Evolutionary conservation across 30 jellyfish, hydroid and myxozoan genomes (phyloP).

Genomic region (Aurelia coerulea): DNA sequence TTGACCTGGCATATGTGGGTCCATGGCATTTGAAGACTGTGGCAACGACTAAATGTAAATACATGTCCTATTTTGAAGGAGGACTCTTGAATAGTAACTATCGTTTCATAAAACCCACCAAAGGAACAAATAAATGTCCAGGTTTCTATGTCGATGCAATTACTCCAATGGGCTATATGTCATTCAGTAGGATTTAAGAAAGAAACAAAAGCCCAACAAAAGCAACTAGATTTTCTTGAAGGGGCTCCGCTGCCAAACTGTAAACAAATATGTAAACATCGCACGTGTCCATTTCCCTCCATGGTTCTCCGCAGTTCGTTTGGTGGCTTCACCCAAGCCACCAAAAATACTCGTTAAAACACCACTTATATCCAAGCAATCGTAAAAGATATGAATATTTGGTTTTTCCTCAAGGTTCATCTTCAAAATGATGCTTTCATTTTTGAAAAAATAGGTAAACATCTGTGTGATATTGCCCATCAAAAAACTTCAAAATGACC

Average conservation of each 20-base stretch:
- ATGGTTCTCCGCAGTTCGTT: no score
- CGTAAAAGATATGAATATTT: no score
- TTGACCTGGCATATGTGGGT: conserved; percentile 37
- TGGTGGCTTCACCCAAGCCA: no score
- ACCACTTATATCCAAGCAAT: no score
- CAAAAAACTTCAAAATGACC: no score
- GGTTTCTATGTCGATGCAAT: conserved; percentile 53
- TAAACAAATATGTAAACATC: no score
- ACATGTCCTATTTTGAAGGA: not conserved
- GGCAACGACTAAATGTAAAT: no score
- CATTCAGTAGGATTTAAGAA: conserved; percentile 29
- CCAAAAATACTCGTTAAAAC: no score
- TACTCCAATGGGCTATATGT: conserved; percentile 38
- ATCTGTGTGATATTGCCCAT: not conserved
- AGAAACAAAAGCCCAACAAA: not conserved
- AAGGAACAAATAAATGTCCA: conserved; percentile 24
- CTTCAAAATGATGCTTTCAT: no score
- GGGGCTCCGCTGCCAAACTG: not conserved
- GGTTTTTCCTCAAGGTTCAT: no score
- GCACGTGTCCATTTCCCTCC: no score
- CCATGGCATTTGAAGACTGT: conserved; percentile 53
- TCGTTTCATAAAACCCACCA: conserved; percentile 22
- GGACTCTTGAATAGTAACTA: conserved; percentile 49
- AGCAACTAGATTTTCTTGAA: not conserved
- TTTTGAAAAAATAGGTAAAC: no score